These are phyloP conservation scores for Brachionus angularis DNA, from an alignment of 1,140 invertebrate species.

Conservation along the genomic window DNA sequence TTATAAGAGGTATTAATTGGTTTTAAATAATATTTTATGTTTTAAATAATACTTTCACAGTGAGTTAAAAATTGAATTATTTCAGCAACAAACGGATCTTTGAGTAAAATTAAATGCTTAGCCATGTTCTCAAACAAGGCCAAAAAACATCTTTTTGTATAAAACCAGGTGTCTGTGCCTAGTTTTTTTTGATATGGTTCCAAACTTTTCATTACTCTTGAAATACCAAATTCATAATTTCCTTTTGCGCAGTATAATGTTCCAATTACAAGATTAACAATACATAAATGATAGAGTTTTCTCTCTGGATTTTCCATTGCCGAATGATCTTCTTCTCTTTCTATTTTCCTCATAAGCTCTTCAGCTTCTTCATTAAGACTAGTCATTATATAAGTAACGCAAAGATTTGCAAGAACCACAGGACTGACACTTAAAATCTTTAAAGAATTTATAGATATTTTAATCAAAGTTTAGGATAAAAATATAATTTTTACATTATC, in stretches of 20 bases:
- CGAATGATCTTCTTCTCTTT: constrained; percentile 87
- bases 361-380: constrained; percentile 98
- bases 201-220: constrained; percentile 88
- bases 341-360: constrained; percentile 95
- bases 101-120: constrained; percentile 82
- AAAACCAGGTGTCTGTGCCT: constrained; percentile 94
- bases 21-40: background rate
- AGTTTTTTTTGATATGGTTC: constrained; percentile 92
- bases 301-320: constrained; percentile 87
- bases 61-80: constrained; percentile 86
- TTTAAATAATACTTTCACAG: constrained; percentile 65
- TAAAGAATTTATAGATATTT: constrained; percentile 44
- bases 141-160: constrained; percentile 87
- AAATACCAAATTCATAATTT: constrained; percentile 98
- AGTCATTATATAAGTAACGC: constrained; percentile 98
- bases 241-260: constrained; percentile 97
- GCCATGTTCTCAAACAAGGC: constrained; percentile 85
- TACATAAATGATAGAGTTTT: constrained; percentile 93
- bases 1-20: background rate
- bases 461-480: background rate
- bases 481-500: constrained; percentile 69
- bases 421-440: constrained; percentile 87
- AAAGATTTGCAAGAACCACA: constrained; percentile 93
- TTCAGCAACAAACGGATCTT: constrained; percentile 80
- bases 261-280: constrained; percentile 95